Evolutionary conservation across 2,113 vertebrate species (phyloP).

Genomic region (Aldabrachelys gigantea): DNA sequence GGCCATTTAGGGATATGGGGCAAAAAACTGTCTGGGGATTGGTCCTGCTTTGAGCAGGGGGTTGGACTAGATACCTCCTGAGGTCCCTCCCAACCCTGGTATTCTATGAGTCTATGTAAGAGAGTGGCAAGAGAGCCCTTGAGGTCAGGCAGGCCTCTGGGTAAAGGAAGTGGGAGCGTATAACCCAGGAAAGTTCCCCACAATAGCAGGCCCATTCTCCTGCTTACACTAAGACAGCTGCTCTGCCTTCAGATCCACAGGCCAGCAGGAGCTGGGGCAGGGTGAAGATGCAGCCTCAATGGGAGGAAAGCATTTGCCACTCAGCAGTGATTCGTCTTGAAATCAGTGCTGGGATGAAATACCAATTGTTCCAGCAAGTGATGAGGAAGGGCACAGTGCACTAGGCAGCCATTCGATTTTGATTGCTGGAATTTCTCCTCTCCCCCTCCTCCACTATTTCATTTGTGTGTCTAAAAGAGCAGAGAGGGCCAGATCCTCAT

Average conservation of each 20-base stretch:
- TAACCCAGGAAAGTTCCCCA: too few species aligned
- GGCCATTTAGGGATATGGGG: too few species aligned
- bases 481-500: not conserved
- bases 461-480: not conserved
- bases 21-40: too few species aligned
- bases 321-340: not conserved
- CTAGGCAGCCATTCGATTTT: not conserved
- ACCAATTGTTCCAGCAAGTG: not conserved
- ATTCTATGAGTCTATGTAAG: too few species aligned
- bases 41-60: too few species aligned
- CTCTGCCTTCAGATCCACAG: not conserved
- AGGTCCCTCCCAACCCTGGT: too few species aligned
- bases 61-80: too few species aligned
- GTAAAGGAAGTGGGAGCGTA: too few species aligned
- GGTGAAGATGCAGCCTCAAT: not conserved
- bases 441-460: not conserved
- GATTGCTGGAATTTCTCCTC: not conserved
- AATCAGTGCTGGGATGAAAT: not conserved
- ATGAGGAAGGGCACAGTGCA: not conserved
- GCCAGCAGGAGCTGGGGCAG: rapidly evolving
- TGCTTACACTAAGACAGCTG: not conserved
- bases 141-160: too few species aligned
- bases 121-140: too few species aligned
- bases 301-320: not conserved
- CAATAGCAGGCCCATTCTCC: too few species aligned